A percentile compares a stretch with the other conserved stretches of the same genome.
Evolutionary conservation across 2,113 vertebrate genomes (phyloP).

Genomic region (Junco hyemalis): DNA sequence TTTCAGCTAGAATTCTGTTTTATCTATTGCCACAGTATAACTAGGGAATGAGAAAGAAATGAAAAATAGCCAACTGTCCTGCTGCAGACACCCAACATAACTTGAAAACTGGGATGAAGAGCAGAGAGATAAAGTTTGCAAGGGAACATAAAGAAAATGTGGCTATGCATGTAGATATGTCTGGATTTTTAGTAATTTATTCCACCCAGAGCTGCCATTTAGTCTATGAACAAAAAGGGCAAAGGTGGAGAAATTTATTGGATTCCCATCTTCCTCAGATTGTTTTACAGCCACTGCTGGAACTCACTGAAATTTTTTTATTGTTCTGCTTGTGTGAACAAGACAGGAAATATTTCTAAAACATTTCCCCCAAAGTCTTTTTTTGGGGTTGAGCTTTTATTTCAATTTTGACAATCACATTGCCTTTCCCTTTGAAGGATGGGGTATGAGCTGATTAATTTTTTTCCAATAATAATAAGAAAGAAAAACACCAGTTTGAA

Average conservation of each 20-base stretch:
- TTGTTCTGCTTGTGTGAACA: not conserved
- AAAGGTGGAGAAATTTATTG: not conserved
- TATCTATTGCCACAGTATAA: not conserved
- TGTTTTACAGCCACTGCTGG: not conserved
- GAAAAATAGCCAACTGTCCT: not conserved
- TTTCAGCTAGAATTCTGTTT: not conserved
- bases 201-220: not conserved
- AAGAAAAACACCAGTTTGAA: not conserved
- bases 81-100: not conserved
- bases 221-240: not conserved
- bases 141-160: not conserved
- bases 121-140: not conserved
- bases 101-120: not conserved
- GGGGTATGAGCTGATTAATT: not conserved
- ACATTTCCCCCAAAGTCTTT: rapidly evolving
- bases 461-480: not conserved
- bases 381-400: not conserved
- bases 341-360: not conserved
- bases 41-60: not conserved
- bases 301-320: not conserved
- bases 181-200: not conserved
- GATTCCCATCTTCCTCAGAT: not conserved
- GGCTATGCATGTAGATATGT: not conserved
- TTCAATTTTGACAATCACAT: not conserved
- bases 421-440: not conserved